phyloP scores from a whole-genome alignment of 2,113 vertebrate species.

The Tiliqua scincoides region DNA sequence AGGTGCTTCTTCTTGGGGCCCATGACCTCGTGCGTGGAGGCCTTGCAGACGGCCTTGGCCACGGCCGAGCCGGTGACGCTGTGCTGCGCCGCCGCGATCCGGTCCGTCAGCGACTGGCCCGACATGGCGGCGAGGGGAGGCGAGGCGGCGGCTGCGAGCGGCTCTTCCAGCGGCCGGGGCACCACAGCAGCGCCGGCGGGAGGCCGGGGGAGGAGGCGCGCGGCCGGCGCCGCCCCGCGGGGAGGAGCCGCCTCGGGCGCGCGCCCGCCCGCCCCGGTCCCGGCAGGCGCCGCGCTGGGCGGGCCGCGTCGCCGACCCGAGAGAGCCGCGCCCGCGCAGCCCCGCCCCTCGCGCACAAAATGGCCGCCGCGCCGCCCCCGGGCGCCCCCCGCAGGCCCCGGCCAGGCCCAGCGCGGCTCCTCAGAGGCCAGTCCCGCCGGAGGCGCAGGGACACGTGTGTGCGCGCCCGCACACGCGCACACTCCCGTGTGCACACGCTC shows the following conservation, averaged over 20 bases:
- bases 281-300: too few species aligned
- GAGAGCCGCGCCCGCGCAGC: too few species aligned
- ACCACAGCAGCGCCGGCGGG: background rate
- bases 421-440: background rate
- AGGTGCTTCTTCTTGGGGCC: conserved; percentile 93
- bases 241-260: too few species aligned
- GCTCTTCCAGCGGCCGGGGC: background rate
- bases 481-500: too few species aligned
- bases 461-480: too few species aligned
- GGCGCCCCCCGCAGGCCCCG: too few species aligned
- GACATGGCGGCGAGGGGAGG: conserved; percentile 43
- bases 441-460: too few species aligned
- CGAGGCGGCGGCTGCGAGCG: background rate
- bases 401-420: background rate
- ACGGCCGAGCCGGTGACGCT: conserved; percentile 88
- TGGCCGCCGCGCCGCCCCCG: conserved; percentile 18
- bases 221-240: background rate
- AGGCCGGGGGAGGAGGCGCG: background rate
- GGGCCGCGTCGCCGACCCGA: too few species aligned
- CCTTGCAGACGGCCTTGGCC: conserved; percentile 89
- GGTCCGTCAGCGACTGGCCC: conserved; percentile 90
- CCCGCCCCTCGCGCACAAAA: too few species aligned
- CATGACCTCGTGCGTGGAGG: conserved; percentile 91
- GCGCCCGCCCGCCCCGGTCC: too few species aligned
- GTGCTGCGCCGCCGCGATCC: conserved; percentile 89